Base-by-base conservation (phyloP, 2,797 vertebrate genomes). In the Poeciliopsis paucimaculata region DNA sequence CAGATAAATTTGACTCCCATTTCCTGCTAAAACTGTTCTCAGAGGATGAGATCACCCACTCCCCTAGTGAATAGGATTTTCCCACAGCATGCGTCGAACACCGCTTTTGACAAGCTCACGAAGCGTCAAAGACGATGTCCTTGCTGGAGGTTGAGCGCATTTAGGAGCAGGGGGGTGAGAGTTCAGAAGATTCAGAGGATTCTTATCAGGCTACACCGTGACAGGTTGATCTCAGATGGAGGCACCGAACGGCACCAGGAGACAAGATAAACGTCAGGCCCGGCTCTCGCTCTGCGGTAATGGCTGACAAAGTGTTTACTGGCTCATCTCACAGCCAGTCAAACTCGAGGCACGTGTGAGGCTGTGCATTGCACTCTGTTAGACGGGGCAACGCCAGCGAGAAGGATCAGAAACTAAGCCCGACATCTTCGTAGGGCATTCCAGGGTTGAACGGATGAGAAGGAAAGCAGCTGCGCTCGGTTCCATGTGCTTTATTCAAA, bases 231-330 rank as follows among this genome's bases (percentile, higher is more conserved):
- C 83, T 89, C 89, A 23, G 77, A 79, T 13, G 39, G 89, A 88
- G 78, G 85, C 77, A 34, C 55, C 26, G 39, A 90, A 89, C 74
- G 34, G 82, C 87, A 83, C 89, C 83, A 83, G 6, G 82, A 90
- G 88, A 90, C 81, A 83, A 46, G 80, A 92, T 93, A 92, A 94
- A 94, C 82, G 86, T 91, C 91, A 91, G 86, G 79, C 77, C 80
- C 2, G 41, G 87, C 78, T 73, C 64, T 75, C 12, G 82, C 26
- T 28, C 80, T 68, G 11, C 49, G 83, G 87, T 88, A 92, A 90
- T 77, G 87, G 80, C 90, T 90, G 89, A 94, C 85, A 89, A 91
- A 93, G 70, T 73, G 81, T 75, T 88, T 83, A 77, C 86, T 72
- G 87, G 84, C 84, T 90, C 87, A 82, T 89, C 85, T 83, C 43